These are phyloP conservation scores for Cryptomyrus ogoouensis DNA, from an alignment of 2,113 vertebrate genomes.

Conservation along the genomic window DNA sequence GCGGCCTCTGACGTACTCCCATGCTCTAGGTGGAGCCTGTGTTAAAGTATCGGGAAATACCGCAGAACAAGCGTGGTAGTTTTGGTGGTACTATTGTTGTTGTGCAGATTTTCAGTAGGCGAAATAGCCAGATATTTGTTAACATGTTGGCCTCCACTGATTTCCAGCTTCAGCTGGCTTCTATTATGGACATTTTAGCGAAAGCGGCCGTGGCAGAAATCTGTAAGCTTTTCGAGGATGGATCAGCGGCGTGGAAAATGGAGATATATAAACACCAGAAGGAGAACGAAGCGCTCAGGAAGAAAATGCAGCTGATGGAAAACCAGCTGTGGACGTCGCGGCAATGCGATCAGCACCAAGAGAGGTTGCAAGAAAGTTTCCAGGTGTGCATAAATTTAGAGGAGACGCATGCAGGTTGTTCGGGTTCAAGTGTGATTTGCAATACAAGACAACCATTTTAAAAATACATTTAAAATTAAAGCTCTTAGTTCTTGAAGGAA, in stretches of 20 bases:
- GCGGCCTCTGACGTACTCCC: constrained; percentile 24
- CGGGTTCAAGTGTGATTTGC: background rate
- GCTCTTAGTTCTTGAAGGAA: background rate
- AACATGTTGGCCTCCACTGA: background rate
- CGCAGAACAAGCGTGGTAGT: background rate
- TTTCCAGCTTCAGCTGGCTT: background rate
- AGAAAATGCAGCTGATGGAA: constrained; percentile 54
- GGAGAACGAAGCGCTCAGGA: constrained; percentile 23
- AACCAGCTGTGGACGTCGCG: constrained; percentile 36
- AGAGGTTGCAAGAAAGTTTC: background rate
- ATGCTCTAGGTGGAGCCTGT: constrained; percentile 7
- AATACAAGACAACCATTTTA: background rate
- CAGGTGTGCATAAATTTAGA: background rate
- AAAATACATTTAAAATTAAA: background rate
- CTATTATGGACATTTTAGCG: background rate
- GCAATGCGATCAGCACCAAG: background rate
- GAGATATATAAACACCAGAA: no score
- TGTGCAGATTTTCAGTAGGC: background rate
- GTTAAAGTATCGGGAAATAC: background rate
- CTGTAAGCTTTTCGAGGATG: background rate
- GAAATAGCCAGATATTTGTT: background rate
- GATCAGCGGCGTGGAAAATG: no score
- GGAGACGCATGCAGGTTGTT: background rate
- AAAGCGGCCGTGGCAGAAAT: background rate
- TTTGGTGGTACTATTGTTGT: background rate